phyloP scores from a whole-genome alignment of 2,113 vertebrate species.

The Meriones unguiculatus region DNA sequence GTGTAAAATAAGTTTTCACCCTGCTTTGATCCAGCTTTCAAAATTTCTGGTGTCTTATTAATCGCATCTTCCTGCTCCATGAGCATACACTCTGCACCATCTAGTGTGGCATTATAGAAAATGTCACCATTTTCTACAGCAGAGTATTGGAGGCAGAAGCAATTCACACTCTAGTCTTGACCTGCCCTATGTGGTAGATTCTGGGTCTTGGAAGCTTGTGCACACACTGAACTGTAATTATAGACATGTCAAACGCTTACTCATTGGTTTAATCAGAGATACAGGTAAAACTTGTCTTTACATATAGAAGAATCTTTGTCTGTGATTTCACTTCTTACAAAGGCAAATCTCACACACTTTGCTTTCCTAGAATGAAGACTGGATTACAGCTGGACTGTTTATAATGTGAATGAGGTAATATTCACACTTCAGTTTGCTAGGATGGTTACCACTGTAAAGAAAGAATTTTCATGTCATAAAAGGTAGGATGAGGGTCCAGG shows the following conservation, averaged over 20 bases:
- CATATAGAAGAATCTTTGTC: background rate
- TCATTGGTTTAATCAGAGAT: background rate
- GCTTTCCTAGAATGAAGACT: background rate
- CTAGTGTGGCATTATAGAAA: background rate
- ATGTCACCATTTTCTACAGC: background rate
- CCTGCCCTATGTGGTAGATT: background rate
- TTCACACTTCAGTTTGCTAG: background rate
- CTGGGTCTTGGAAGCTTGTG: background rate
- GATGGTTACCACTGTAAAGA: background rate
- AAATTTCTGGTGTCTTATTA: background rate
- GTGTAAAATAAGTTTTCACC: background rate
- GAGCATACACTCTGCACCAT: background rate
- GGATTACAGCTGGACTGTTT: background rate
- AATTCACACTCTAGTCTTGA: background rate
- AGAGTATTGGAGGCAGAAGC: background rate
- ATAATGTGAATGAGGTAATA: background rate
- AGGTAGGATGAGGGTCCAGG: background rate
- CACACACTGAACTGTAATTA: background rate
- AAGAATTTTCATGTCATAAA: background rate
- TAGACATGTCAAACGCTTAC: background rate
- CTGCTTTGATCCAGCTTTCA: background rate
- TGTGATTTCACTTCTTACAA: background rate
- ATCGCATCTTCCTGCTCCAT: background rate
- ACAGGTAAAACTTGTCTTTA: background rate
- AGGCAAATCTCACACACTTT: background rate